A percentile compares a stretch with the other conserved stretches of the same genome.
Conservation (phyloP, 2,113 vertebrate species). For the Gymnogyps californianus region DNA sequence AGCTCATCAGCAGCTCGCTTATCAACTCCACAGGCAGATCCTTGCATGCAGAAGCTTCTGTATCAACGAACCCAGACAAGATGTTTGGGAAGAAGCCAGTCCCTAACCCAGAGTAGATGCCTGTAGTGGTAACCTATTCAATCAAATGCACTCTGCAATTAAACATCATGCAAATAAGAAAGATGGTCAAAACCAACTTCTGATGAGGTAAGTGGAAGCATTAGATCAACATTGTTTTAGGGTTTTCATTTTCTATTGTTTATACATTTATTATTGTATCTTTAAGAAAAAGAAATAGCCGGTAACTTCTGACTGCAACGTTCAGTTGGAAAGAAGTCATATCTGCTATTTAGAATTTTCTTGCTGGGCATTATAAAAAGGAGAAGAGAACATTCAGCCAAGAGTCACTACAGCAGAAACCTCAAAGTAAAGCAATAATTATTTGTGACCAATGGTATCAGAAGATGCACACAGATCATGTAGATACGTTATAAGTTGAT, state of each 20-base stretch:
- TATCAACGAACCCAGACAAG: background rate
- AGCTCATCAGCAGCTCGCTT: slow-evolving; percentile 49
- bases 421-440: background rate
- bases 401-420: background rate
- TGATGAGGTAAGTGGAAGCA: background rate
- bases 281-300: background rate
- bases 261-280: background rate
- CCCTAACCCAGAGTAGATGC: background rate
- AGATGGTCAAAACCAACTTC: background rate
- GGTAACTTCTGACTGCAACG: background rate
- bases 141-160: background rate
- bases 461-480: background rate
- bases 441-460: background rate
- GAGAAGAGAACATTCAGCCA: background rate
- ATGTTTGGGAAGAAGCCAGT: background rate
- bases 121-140: background rate
- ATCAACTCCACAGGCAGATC: slow-evolving; percentile 30
- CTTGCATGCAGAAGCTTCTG: background rate
- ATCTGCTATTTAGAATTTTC: background rate
- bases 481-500: background rate
- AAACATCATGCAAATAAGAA: background rate
- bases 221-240: background rate
- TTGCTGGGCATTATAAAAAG: background rate
- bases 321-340: background rate
- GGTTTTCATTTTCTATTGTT: background rate